phyloP scores from a whole-genome alignment of 2,113 vertebrate genomes.

The Gulo gulo region DNA sequence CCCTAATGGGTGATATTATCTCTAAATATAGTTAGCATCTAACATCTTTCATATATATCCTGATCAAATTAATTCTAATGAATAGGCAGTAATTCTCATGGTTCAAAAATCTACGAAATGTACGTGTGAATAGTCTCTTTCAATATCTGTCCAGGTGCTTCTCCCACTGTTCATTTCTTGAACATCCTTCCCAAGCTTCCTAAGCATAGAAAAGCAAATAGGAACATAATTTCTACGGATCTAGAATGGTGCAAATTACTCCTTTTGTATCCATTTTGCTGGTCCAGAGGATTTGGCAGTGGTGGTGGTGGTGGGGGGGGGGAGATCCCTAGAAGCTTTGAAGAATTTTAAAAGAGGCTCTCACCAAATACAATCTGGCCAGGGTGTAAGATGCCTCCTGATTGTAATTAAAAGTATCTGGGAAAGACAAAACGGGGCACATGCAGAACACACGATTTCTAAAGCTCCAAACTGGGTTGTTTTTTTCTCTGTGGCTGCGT shows the following conservation, averaged over 20 bases:
- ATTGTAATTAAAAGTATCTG: conserved; percentile 24
- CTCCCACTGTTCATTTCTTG: neutral
- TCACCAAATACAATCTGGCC: neutral
- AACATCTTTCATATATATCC: neutral
- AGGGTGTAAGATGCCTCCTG: neutral
- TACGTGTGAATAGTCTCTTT: neutral
- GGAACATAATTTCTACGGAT: neutral
- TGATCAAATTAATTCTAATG: neutral
- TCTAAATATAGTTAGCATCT: neutral
- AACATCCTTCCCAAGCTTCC: neutral
- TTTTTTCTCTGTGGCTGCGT: neutral
- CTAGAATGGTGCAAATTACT: neutral
- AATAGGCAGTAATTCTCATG: neutral
- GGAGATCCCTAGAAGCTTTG: neutral
- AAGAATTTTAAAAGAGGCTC: conserved; percentile 16
- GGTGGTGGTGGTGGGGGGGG: too few species aligned
- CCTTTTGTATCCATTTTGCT: neutral
- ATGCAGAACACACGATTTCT: neutral
- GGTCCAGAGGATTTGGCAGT: neutral
- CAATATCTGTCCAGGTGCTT: neutral
- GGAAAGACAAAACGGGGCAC: neutral
- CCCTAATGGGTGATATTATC: neutral
- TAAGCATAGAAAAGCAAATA: neutral
- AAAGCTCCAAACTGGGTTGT: neutral
- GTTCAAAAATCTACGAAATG: neutral